Conservation (phyloP, 2,113 vertebrate genomes). For the Petaurus breviceps region DNA sequence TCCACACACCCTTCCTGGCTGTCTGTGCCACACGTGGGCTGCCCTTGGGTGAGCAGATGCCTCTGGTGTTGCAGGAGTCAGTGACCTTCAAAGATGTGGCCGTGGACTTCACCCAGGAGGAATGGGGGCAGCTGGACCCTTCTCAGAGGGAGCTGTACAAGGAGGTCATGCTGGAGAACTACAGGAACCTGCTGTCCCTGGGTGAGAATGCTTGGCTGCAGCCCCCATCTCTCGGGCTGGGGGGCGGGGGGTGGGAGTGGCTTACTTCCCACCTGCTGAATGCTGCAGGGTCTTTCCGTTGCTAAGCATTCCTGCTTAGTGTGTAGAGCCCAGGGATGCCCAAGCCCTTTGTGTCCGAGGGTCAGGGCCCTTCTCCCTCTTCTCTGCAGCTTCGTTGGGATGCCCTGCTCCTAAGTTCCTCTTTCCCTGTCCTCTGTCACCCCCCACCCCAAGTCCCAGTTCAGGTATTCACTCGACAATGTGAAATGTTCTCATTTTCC, state of each 20-base stretch:
- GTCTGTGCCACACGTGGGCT: not conserved
- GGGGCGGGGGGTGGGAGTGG: too few relatives aligned
- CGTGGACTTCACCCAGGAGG: not conserved
- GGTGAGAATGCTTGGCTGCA: not conserved
- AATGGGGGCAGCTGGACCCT: not conserved
- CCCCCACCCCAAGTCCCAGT: not conserved
- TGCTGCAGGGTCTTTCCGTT: too few relatives aligned
- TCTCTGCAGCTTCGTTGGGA: too few relatives aligned
- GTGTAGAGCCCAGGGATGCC: too few relatives aligned
- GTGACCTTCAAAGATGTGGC: not conserved
- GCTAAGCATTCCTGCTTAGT: too few relatives aligned
- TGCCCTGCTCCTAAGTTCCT: not conserved
- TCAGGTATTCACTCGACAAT: not conserved
- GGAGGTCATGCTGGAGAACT: not conserved
- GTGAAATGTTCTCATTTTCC: not conserved
- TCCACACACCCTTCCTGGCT: not conserved
- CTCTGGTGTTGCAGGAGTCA: not conserved
- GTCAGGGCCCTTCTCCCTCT: not conserved
- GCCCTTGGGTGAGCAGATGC: not conserved
- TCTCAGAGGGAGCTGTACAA: not conserved
- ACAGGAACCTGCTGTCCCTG: not conserved
- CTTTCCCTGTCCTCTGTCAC: too few relatives aligned
- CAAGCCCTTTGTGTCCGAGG: too few relatives aligned
- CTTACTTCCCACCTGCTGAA: too few relatives aligned
- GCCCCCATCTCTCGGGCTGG: not conserved